These are phyloP conservation scores for Drosophila pectinifera DNA, from an alignment of 1,140 invertebrate species.

Conservation along the genomic window DNA sequence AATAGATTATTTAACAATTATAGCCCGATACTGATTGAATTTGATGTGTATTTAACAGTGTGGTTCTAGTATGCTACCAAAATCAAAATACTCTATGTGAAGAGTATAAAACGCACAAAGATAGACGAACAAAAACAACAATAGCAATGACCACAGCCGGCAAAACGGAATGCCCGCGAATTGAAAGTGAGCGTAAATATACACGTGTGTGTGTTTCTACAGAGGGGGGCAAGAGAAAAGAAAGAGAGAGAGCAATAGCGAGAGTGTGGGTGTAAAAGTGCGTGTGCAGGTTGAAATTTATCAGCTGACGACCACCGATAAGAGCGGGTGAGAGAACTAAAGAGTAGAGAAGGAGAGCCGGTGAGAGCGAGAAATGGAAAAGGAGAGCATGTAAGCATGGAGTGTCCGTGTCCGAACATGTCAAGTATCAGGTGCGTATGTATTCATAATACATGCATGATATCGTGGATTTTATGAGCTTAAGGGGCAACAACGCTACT, in stretches of 20 bases:
- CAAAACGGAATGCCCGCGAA: conserved; percentile 37
- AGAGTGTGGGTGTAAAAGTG: conserved; percentile 51
- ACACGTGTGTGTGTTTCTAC: conserved; percentile 7
- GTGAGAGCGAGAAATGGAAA: background rate
- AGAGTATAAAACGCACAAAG: conserved; percentile 14
- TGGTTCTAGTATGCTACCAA: no score
- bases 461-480: conserved; percentile 5
- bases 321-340: background rate
- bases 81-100: no score
- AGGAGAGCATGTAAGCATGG: background rate
- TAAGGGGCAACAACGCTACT: conserved; percentile 11
- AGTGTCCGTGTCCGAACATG: background rate
- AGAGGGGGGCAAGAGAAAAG: conserved; percentile 9
- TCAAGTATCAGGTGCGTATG: conserved; percentile 10
- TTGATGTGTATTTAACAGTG: no score
- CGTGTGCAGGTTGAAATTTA: conserved; percentile 31
- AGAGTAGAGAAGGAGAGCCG: conserved; percentile 6
- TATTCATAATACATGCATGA: conserved; percentile 10
- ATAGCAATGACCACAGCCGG: conserved; percentile 53
- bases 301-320: conserved; percentile 21
- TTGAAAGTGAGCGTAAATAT: conserved; percentile 63
- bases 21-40: no score
- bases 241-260: conserved; percentile 4
- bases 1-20: no score
- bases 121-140: conserved; percentile 44